Evolutionary conservation across 2,888 invertebrate genomes (phyloP).

Genomic region (Sycophila texana): DNA sequence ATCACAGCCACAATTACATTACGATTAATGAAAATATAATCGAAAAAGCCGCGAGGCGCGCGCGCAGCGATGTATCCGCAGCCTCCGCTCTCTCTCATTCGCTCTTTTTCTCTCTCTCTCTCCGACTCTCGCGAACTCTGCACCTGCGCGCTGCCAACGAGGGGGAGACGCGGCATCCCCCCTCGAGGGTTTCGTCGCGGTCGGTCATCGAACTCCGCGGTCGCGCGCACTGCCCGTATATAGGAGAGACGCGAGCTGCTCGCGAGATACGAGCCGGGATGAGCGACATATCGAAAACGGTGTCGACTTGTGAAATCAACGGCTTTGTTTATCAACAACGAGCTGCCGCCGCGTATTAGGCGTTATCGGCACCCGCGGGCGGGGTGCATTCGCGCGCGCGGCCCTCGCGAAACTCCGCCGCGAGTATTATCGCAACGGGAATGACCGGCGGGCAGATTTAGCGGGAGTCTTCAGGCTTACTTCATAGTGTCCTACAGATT

Average conservation of each 20-base stretch:
- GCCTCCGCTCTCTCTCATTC: background rate
- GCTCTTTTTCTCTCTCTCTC: background rate
- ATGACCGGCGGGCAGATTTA: no score
- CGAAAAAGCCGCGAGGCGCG: background rate
- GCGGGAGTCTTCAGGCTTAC: no score
- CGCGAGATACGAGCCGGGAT: background rate
- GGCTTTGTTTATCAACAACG: slow-evolving; percentile 55
- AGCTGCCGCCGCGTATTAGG: background rate
- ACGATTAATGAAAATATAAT: background rate
- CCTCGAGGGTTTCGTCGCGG: no score
- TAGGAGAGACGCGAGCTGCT: no score
- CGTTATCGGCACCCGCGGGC: slow-evolving; percentile 13
- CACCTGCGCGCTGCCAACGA: no score
- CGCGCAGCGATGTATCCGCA: background rate
- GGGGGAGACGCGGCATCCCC: no score
- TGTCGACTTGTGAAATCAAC: slow-evolving; percentile 55
- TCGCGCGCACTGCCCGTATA: no score
- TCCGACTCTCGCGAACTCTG: background rate
- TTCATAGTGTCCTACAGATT: no score
- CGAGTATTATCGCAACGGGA: no score
- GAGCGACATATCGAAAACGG: slow-evolving; percentile 36
- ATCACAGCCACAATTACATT: slow-evolving; percentile 30
- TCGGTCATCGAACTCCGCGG: no score
- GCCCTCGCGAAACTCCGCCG: no score
- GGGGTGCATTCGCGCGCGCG: background rate